A percentile compares a stretch with the other conserved stretches of the same genome.
Conservation (phyloP, 1,140 invertebrate species). For the Sminthurides bifidus region DNA sequence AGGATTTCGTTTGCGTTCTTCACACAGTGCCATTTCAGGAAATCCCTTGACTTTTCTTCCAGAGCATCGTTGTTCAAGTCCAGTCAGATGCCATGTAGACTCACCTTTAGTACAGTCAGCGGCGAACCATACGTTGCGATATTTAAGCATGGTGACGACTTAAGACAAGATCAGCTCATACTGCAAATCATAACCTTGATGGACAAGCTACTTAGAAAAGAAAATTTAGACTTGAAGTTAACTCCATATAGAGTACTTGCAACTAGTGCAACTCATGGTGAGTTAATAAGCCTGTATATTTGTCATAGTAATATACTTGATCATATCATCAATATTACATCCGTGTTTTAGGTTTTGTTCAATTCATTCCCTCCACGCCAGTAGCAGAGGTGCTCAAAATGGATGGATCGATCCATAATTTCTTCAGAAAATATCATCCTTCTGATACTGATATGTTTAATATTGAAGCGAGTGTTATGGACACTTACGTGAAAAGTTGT, state of each 20-base stretch:
- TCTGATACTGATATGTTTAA: constrained; percentile 77
- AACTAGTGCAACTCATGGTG: constrained; percentile 83
- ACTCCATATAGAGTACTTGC: constrained; percentile 90
- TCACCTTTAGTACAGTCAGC: constrained; percentile 75
- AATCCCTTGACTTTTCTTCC: constrained; percentile 25
- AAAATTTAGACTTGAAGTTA: constrained; percentile 89
- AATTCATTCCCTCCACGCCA: constrained; percentile 89
- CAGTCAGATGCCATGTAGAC: constrained; percentile 89
- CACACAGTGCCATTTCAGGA: constrained; percentile 11
- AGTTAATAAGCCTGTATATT: not conserved
- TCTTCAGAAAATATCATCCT: constrained; percentile 80
- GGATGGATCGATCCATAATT: constrained; percentile 80
- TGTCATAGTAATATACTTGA: not conserved
- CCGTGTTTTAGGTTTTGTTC: constrained; percentile 60
- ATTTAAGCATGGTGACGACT: constrained; percentile 96
- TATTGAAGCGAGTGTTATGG: constrained; percentile 87
- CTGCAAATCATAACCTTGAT: constrained; percentile 95
- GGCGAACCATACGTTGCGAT: constrained; percentile 74
- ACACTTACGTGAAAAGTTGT: constrained; percentile 93
- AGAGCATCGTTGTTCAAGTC: constrained; percentile 90
- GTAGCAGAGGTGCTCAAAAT: constrained; percentile 64
- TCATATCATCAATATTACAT: constrained; percentile 3
- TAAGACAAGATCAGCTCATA: constrained; percentile 97
- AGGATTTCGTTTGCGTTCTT: not conserved
- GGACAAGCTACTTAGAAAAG: constrained; percentile 84